A percentile compares a stretch with the other conserved stretches of the same genome.
Conservation (phyloP, 2,113 vertebrate genomes). For the Henicopernis longicauda region DNA sequence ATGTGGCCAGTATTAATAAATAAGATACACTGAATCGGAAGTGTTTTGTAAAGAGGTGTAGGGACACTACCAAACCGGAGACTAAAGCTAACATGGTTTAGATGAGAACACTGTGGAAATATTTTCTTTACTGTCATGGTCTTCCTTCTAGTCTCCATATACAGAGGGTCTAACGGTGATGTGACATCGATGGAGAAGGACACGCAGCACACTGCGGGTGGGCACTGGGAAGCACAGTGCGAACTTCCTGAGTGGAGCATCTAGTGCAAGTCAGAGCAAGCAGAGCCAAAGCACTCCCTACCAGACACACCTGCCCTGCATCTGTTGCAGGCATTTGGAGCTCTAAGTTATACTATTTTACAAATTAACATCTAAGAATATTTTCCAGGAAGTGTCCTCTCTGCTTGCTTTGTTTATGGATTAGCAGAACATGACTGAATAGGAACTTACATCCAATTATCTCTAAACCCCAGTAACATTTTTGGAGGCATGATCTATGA, state of each 20-base stretch:
- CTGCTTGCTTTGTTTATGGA: background rate
- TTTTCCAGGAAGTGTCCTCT: background rate
- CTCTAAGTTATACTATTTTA: background rate
- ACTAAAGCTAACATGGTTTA: background rate
- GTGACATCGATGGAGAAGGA: background rate
- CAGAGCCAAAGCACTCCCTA: background rate
- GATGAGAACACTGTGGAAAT: background rate
- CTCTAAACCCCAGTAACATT: background rate
- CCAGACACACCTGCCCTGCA: background rate
- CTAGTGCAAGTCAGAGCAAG: background rate
- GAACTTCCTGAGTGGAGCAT: background rate
- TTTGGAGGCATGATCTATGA: background rate
- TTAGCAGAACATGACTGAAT: background rate
- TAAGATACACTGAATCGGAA: background rate
- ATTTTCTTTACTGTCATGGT: background rate
- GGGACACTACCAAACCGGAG: background rate
- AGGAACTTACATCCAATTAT: background rate
- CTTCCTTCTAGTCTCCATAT: background rate
- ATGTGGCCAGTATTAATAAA: background rate
- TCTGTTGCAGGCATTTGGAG: background rate
- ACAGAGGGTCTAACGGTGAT: background rate
- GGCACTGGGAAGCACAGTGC: background rate
- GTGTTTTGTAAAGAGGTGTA: background rate
- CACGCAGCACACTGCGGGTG: background rate
- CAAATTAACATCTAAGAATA: background rate